Base-by-base conservation (phyloP, 2,888 invertebrate species). In the Hermaeophaga mercurialis region DNA sequence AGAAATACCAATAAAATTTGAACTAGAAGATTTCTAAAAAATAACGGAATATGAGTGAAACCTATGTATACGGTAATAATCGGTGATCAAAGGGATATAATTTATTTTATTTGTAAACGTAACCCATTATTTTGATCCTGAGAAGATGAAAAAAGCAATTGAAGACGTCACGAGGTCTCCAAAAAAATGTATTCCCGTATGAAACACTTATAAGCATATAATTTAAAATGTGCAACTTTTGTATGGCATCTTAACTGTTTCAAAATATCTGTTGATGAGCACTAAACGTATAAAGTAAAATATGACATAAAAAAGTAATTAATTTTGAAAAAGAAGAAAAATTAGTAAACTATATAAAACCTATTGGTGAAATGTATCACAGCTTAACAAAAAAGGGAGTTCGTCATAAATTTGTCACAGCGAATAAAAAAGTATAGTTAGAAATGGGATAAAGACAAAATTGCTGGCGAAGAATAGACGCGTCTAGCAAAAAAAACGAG, bases 381-480 rank as follows among this genome's bases (percentile, higher is more conserved):
- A 26, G 44, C 15, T 14, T 44, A 28, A 6, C 45, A 19, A 45
- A 45, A 45, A 45, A 45, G 22, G 6, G 22, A 22, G 22, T 22
- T 3, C 6, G 22, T 22, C 22, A 22, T 22, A 22, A 22, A 22
- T 22, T 22, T 22, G 22, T 6, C 6, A 6, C 22, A 22, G 22
- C 22, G 6, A 22, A 22, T 22, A 22, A 22, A 45, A 22, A 39
- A 19, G 18, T 39, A 19, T 18, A 17, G 18, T 17, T 7, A 17
- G n/a, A 14, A 17, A 39, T 39, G 39, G 39, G 19, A 39, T 19
- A 18, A 18, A 39, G 24, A 24, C 3, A 39, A 19, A 5, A 15
- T 46, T 8, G 14, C 46, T n/a, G 46, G 46, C 28, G 33, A 46
- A 31, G 46, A 31, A 18, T 46, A 33, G 46, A 46, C 31, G 46